Base-by-base conservation (phyloP, 2,888 invertebrate genomes). In the Pyrrhia umbra region DNA sequence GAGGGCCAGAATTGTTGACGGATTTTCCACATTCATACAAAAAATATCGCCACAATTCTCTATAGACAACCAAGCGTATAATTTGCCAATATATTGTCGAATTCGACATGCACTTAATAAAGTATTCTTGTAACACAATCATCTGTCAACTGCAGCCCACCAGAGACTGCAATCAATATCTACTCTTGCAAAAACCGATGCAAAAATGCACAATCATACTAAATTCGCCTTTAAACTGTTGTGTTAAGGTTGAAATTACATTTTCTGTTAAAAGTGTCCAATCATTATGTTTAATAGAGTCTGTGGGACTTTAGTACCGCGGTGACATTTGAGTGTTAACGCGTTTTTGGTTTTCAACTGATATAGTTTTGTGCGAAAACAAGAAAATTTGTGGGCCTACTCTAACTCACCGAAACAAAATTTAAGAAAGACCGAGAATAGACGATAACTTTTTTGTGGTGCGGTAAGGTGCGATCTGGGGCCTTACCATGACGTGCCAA, bases 241-340 rank as follows among this genome's bases (percentile, higher is more conserved):
- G 3, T 0, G 0, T 15, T 79, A 81, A 62, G 20, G 76, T 72
- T 62, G 1, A 74, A 65, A 72, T 64, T 73, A 0, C 0, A 15
- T 15, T 6, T 5, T 20, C 2, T 23, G 13, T n/a, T 30, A 79
- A 79, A 82, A 74, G 54, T 82, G 86, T 62, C 73, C 50, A 78
- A 68, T 87, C 87, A 87, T 78, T 72, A 25, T 16, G 46, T 79
- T 76, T 87, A 79, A 87, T 87, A 79, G 77, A 82, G 72, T 68
- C 55, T 51, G 55, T 57, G 60, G 70, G 57, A 58, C 25, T 66
- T 74, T 69, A 39, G 68, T 60, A 57, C 57, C 61, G 8, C 42
- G 50, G 34, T 54, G 67, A 68, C 61, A 70, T 64, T 79, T 54
- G 25, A 63, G n/a, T 78, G 80, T 80, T 76, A 55, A 62, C 60